Evolutionary conservation across 2,797 vertebrate genomes (phyloP), one percentile per base, ranked within the genome.

Genomic region (Gymnothorax reevesii): DNA sequence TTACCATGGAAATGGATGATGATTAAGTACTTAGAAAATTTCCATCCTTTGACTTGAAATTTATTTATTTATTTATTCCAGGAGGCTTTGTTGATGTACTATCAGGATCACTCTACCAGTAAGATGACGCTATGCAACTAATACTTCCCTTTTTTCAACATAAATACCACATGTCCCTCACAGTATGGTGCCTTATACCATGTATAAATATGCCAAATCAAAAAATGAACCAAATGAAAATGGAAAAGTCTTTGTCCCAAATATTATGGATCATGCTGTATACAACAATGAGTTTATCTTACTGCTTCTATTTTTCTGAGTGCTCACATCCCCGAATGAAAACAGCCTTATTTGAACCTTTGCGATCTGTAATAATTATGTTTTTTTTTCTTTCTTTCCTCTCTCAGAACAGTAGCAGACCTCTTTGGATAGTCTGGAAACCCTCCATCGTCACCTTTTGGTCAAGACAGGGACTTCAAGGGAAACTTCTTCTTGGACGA

Each of bases 11-110:
- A 75, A 49, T 49, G 42, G 42, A 17, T 8, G 27, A 82, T 27
- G 10, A 73, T 7, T 8, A 52, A 59, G 22, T 8, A 15, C 10
- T 42, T 33, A 83, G 83, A 59, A 54, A 77, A 52, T 60, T 27
- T 15, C 33, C 20, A 57, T 52, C 77, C 71, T 42, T 33, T 57
- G 83, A 54, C 84, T 49, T 15, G 22, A 64, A 9, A 33, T 12
- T 20, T 79, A 73, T 60, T 86, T 20, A 73, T 60, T 86, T 20
- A 13, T 15, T 87, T 89, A 17, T 22, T 42, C 8, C 87, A 97
- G 97, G 97, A 33, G 95, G 97, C 86, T 88, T 96, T 73, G 87
- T 97, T 75, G 97, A 97, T 88, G 94, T 96, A 84, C 77, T 96
- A 12, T 94, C 95, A 6, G 94, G 95, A 57, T 94, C 95, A 33